These are phyloP conservation scores for Exephanes ischioxanthus DNA, from an alignment of 2,888 invertebrate species.

Conservation along the genomic window DNA sequence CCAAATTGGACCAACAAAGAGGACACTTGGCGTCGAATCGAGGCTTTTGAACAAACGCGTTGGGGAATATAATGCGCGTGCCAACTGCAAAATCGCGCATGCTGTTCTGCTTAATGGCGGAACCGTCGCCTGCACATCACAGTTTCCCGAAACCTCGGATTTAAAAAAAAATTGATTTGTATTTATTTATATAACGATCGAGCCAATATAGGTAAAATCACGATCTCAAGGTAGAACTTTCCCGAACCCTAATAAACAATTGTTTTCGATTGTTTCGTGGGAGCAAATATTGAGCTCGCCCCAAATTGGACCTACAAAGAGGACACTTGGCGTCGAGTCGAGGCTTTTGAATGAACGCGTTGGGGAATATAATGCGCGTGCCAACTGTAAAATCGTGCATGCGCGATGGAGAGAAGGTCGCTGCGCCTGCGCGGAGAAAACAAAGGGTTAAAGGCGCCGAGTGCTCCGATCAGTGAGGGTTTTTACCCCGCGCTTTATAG, in stretches of 20 bases:
- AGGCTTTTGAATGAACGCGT: conserved; percentile 26
- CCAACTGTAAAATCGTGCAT: conserved; percentile 22
- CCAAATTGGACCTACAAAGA: conserved; percentile 23
- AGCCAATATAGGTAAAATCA: neutral
- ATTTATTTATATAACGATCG: neutral
- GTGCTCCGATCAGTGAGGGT: conserved; percentile 17
- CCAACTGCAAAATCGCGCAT: conserved; percentile 22
- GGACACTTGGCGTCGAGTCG: conserved; percentile 20
- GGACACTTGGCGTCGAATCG: conserved; percentile 18
- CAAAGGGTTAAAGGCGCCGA: conserved; percentile 9
- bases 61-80: conserved; percentile 29
- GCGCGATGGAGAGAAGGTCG: neutral
- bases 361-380: conserved; percentile 31
- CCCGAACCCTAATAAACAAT: neutral
- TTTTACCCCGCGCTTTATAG: conserved; percentile 28
- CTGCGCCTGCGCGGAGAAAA: neutral
- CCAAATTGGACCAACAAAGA: conserved; percentile 20
- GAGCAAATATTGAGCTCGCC: conserved; percentile 39
- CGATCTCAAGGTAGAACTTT: neutral
- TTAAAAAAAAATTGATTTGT: too few species aligned
- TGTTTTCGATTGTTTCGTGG: neutral
- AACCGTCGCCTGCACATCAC: too few species aligned
- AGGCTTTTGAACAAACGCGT: conserved; percentile 23
- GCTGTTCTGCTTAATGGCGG: too few species aligned
- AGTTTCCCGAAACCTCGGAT: too few species aligned